Conservation (phyloP, 2,797 vertebrate species). For the Ataeniobius toweri region DNA sequence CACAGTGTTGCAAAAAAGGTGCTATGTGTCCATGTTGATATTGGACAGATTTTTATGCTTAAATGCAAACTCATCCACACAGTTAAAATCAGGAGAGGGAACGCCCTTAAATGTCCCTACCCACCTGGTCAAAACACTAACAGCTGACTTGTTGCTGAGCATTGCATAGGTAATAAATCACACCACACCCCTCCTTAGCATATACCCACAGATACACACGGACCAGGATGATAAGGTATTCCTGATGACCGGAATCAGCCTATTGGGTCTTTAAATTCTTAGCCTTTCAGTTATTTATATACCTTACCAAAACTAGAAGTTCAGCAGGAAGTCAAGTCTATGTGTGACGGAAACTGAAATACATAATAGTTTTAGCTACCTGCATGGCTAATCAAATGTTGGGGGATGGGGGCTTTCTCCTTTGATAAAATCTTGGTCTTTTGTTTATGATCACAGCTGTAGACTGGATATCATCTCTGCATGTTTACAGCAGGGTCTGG, state of each 20-base stretch:
- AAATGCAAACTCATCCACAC: slow-evolving; percentile 27
- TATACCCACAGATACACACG: neutral
- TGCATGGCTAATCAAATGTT: too few relatives aligned
- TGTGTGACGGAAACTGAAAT: too few relatives aligned
- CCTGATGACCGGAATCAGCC: too few relatives aligned
- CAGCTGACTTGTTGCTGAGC: slow-evolving; percentile 82
- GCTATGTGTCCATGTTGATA: slow-evolving; percentile 66
- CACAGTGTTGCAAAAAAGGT: slow-evolving; percentile 58
- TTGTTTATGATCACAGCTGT: neutral
- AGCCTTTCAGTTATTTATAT: neutral
- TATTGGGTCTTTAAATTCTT: neutral
- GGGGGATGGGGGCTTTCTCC: too few relatives aligned
- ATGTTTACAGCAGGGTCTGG: neutral
- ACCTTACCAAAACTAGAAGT: neutral
- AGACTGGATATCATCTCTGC: neutral
- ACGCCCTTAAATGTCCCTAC: slow-evolving; percentile 76
- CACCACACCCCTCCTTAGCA: neutral
- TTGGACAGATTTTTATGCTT: slow-evolving; percentile 65
- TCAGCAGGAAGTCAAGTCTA: neutral
- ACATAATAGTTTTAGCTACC: too few relatives aligned
- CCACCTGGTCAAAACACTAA: slow-evolving; percentile 83
- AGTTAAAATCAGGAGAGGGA: slow-evolving; percentile 61
- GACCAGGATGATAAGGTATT: too few relatives aligned
- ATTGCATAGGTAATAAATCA: slow-evolving; percentile 77
- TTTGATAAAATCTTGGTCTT: too few relatives aligned